These are phyloP conservation scores for Villa cingulata DNA, from an alignment of 2,888 invertebrate species.

Conservation along the genomic window DNA sequence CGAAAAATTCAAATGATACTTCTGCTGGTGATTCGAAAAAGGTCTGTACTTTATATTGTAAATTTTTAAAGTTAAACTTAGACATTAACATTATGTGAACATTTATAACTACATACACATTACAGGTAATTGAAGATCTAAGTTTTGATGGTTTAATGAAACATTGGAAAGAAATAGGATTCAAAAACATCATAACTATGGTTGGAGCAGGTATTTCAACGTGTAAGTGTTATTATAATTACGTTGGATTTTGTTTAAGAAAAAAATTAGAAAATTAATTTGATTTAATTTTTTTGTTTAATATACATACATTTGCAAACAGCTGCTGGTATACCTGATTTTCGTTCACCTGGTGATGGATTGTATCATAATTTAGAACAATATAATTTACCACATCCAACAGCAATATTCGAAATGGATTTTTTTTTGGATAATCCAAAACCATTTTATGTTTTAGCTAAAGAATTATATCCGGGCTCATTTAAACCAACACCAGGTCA, in stretches of 20 bases:
- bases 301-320: slow-evolving; percentile 3
- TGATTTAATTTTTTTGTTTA: slow-evolving; percentile 10
- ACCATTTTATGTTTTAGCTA: slow-evolving; percentile 84
- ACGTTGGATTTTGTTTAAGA: too few relatives aligned
- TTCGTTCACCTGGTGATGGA: slow-evolving; percentile 83
- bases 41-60: too few relatives aligned
- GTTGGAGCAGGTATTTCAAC: slow-evolving; percentile 96
- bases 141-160: slow-evolving; percentile 63
- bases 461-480: slow-evolving; percentile 73
- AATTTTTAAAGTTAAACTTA: neutral
- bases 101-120: neutral
- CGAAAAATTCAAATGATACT: neutral
- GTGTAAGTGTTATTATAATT: too few relatives aligned
- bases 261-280: too few relatives aligned
- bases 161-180: slow-evolving; percentile 61
- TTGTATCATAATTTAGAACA: slow-evolving; percentile 83
- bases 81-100: neutral
- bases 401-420: slow-evolving; percentile 81
- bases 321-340: slow-evolving; percentile 79
- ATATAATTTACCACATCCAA: slow-evolving; percentile 81
- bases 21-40: neutral
- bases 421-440: slow-evolving; percentile 80
- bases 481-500: slow-evolving; percentile 84
- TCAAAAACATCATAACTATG: slow-evolving; percentile 81
- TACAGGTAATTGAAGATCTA: slow-evolving; percentile 51